phyloP scores from a whole-genome alignment of 2,113 vertebrate species.

The Coptodon rendalli region DNA sequence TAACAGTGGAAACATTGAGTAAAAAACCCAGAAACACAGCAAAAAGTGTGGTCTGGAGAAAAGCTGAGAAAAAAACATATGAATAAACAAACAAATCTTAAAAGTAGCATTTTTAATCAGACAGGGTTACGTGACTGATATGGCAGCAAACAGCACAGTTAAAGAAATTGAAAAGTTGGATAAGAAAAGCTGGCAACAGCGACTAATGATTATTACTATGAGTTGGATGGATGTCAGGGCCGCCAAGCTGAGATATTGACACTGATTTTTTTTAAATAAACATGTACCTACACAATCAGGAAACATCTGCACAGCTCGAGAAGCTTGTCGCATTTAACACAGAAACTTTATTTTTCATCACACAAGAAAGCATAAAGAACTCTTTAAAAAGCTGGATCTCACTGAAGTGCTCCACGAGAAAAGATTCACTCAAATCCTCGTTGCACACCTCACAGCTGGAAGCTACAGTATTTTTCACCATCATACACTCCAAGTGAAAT shows the following conservation, averaged over 20 bases:
- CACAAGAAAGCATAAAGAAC: neutral
- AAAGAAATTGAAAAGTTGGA: neutral
- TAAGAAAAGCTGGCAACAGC: neutral
- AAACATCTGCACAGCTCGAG: neutral
- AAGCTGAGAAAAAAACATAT: neutral
- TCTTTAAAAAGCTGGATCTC: neutral
- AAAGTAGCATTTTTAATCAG: neutral
- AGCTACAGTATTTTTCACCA: neutral
- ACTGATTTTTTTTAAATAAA: neutral
- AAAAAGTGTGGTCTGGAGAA: neutral
- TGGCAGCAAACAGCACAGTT: neutral
- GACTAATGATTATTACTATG: neutral
- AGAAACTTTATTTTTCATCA: neutral
- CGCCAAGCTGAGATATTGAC: neutral
- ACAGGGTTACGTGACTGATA: neutral
- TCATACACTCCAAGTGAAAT: neutral
- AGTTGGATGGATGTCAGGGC: neutral
- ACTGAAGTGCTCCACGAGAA: neutral
- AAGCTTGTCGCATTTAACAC: fast-evolving
- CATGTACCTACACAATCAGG: neutral
- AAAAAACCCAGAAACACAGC: fast-evolving
- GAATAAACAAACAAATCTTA: neutral
- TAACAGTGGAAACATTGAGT: neutral
- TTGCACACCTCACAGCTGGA: neutral
- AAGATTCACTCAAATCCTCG: neutral